A percentile compares a stretch with the other conserved stretches of the same genome.
These are phyloP conservation scores for Caradrina kadenii DNA, from an alignment of 2,888 invertebrate genomes.

Conservation along the genomic window DNA sequence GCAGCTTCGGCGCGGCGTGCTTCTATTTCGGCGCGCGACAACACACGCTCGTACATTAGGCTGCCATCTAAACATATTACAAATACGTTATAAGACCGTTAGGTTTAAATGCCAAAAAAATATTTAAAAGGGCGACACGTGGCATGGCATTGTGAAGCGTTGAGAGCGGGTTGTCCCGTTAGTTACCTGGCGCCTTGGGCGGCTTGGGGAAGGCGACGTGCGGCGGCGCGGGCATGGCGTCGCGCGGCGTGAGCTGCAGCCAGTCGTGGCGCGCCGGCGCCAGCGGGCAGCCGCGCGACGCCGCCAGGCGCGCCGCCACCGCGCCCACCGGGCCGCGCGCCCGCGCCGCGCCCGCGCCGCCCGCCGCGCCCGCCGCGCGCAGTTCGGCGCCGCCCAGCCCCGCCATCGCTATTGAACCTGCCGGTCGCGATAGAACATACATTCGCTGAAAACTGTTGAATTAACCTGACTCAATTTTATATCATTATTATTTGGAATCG, in stretches of 20 bases:
- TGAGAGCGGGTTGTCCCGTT: too few relatives aligned
- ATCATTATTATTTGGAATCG: too few relatives aligned
- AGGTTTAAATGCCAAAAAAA: too few relatives aligned
- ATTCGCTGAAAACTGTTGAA: not conserved
- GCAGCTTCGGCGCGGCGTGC: constrained; percentile 86
- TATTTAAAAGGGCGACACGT: too few relatives aligned
- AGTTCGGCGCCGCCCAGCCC: constrained; percentile 88
- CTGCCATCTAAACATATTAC: constrained; percentile 92
- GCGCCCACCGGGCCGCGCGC: constrained; percentile 82
- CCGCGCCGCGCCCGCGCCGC: constrained; percentile 74
- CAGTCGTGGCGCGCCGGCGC: constrained; percentile 90
- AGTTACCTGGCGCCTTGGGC: constrained; percentile 95
- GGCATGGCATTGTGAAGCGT: too few relatives aligned
- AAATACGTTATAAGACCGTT: not conserved
- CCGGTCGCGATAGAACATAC: not conserved
- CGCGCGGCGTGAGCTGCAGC: constrained; percentile 93
- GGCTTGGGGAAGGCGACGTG: constrained; percentile 97
- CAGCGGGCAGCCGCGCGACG: constrained; percentile 80
- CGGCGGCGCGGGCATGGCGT: constrained; percentile 94
- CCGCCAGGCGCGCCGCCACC: constrained; percentile 84
- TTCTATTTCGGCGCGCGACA: constrained; percentile 94
- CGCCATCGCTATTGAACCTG: constrained; percentile 90
- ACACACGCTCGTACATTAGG: constrained; percentile 95
- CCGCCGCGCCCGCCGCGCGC: constrained; percentile 71
- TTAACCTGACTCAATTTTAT: not conserved